Base-by-base conservation (phyloP, 2,888 invertebrate species). In the Ennomos quercinarius region DNA sequence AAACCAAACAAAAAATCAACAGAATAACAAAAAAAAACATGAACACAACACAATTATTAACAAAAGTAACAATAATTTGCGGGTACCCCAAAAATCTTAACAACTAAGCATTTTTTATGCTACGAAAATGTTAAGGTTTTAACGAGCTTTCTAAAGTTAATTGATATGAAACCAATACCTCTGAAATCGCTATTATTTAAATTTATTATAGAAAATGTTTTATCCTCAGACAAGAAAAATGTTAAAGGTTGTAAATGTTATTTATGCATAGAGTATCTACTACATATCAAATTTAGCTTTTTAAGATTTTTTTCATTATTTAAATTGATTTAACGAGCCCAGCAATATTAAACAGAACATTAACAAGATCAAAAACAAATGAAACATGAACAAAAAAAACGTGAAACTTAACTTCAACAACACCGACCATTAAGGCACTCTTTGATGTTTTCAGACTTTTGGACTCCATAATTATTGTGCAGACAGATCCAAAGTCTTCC, bases 351-450 rank as follows among this genome's bases (percentile, higher is more conserved):
- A 50, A 44, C 49, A 37, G 40, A 57, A 27, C 52, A 69, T 63
- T 54, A 76, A 75, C 69, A 66, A 77, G 73, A 69, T 44, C 53
- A 43, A 35, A 70, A 81, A 77, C 78, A 65, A 57, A 64, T 68
- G 57, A 66, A 71, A 71, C 73, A 81, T 63, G 57, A 83, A 83
- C 77, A 72, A 73, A 67, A 27, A 67, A 68, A 70, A 74, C 74
- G 13, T 73, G 73, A 78, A 86, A 84, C 80, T 74, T 71, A 72
- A 78, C 74, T 71, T 76, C 71, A 57, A 84, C 84, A 87, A 85
- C 77, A 85, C 91, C 91, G 90, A 86, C 79, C 88, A 91, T 92
- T 91, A 91, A 92, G 92, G 89, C 87, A 76, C 73, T 80, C 70
- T 69, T 56, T 53, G 71, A 63, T 62, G 43, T 44, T 67, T 68